Percentiles rank a stretch among this genome's conserved stretches.
phyloP scores from a whole-genome alignment of 1,140 invertebrate genomes.

The Nylanderia fulva region DNA sequence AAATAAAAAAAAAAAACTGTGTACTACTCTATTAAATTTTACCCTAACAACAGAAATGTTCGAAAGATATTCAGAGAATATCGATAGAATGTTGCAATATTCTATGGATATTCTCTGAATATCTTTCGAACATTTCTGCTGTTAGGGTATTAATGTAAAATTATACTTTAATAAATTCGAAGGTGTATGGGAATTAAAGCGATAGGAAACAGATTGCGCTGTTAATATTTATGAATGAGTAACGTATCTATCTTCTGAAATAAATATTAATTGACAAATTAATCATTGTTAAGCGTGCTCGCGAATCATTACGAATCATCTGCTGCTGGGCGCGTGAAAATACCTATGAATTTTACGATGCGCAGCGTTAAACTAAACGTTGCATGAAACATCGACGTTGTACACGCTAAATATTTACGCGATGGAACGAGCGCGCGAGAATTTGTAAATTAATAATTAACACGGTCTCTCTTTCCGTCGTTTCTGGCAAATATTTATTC shows the following conservation, averaged over 20 bases:
- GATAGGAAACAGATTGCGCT: background rate
- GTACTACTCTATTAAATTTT: no score
- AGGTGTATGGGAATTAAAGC: background rate
- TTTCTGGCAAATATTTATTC: conserved; percentile 49
- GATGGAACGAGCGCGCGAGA: conserved; percentile 52
- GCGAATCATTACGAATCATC: conserved; percentile 33
- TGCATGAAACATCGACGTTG: conserved; percentile 55
- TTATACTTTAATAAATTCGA: background rate
- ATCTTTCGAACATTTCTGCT: no score
- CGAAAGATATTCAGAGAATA: no score
- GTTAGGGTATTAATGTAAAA: no score
- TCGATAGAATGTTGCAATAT: no score
- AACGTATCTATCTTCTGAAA: conserved; percentile 3
- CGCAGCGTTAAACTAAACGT: conserved; percentile 44
- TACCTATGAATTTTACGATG: conserved; percentile 27
- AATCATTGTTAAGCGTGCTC: conserved; percentile 33
- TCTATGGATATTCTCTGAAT: no score
- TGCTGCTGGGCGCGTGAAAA: conserved; percentile 40
- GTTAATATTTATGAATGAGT: conserved; percentile 14
- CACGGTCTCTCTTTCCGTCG: background rate
- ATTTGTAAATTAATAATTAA: conserved; percentile 63
- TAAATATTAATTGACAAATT: conserved; percentile 58
- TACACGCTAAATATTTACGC: conserved; percentile 58
- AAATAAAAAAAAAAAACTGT: no score
- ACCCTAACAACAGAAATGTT: no score